phyloP scores from a whole-genome alignment of 2,797 vertebrate species.

The Esox lucius region DNA sequence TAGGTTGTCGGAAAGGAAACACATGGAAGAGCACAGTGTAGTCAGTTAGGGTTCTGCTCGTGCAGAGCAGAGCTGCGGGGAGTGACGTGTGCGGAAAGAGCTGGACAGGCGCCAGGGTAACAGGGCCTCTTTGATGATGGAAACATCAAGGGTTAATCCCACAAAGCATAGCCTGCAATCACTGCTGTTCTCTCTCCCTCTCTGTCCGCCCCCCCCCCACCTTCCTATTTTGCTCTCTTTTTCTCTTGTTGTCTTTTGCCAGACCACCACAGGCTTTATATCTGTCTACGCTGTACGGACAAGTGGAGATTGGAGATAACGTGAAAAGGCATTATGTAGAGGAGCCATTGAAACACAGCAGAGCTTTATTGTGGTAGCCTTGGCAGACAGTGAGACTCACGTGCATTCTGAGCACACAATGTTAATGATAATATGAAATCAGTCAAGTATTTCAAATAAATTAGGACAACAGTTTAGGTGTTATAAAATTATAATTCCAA shows the following conservation, averaged over 20 bases:
- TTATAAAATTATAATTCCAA: too few relatives aligned
- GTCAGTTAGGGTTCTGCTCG: slow-evolving; percentile 2
- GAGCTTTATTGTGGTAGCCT: not conserved
- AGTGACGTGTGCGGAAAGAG: slow-evolving; percentile 3
- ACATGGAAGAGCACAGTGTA: slow-evolving; percentile 1
- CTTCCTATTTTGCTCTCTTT: slow-evolving; percentile 17
- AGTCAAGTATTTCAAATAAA: too few relatives aligned
- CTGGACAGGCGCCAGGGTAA: slow-evolving; percentile 3
- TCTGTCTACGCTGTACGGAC: not conserved
- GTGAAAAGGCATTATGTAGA: not conserved
- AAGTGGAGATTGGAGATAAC: not conserved
- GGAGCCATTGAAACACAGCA: not conserved
- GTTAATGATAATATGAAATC: not conserved
- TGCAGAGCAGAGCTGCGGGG: not conserved
- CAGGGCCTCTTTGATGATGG: slow-evolving; percentile 20
- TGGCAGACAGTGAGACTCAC: not conserved
- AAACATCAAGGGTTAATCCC: slow-evolving; percentile 17
- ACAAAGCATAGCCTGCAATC: slow-evolving; percentile 13
- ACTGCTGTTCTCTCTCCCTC: not conserved
- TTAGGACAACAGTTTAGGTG: too few relatives aligned
- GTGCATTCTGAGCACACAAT: not conserved
- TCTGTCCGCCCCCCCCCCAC: not conserved
- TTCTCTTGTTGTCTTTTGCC: not conserved
- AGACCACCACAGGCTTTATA: not conserved
- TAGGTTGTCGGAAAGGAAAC: not conserved